These are phyloP conservation scores for Epinephelus lanceolatus DNA, from an alignment of 2,113 vertebrate species.

Conservation along the genomic window DNA sequence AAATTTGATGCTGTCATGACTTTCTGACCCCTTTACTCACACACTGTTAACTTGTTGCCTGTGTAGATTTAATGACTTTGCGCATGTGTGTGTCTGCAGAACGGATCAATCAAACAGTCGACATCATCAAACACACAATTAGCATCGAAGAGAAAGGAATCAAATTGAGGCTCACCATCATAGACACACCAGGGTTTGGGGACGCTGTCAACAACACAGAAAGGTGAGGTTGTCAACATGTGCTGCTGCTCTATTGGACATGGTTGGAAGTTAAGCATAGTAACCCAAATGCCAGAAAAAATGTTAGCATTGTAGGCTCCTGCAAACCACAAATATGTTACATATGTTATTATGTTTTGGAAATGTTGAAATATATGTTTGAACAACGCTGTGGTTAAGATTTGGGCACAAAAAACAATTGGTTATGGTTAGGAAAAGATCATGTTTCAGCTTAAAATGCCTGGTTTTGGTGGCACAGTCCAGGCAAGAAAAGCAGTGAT, in stretches of 20 bases:
- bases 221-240: conserved; percentile 54
- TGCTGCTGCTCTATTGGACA: not conserved
- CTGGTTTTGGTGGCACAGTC: too few species aligned
- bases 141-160: conserved; percentile 96
- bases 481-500: too few species aligned
- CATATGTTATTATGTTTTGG: too few species aligned
- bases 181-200: conserved; percentile 87
- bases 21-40: not conserved
- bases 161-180: conserved; percentile 82
- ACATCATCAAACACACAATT: conserved; percentile 88
- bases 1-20: not conserved
- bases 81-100: conserved; percentile 65
- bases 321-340: too few species aligned
- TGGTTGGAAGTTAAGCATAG: not conserved
- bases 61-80: not conserved
- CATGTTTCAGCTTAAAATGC: too few species aligned
- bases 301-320: too few species aligned
- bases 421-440: too few species aligned
- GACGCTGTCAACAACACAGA: conserved; percentile 83
- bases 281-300: too few species aligned
- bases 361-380: too few species aligned
- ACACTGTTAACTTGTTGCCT: not conserved
- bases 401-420: too few species aligned
- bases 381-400: too few species aligned
- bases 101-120: conserved; percentile 81